phyloP scores from a whole-genome alignment of 2,888 invertebrate species.

The Conops quadrifasciatus region DNA sequence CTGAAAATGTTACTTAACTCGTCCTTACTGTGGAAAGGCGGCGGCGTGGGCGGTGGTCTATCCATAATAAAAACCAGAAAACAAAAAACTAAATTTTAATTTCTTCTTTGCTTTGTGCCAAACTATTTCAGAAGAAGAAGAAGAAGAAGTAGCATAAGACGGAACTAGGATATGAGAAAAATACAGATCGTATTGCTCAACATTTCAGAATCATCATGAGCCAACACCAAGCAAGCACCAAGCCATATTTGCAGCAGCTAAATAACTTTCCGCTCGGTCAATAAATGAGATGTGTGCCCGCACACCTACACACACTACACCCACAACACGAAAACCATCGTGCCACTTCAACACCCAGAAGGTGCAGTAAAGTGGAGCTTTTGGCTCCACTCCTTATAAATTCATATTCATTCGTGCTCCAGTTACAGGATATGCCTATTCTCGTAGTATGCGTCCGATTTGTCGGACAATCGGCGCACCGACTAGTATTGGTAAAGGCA shows the following conservation, averaged over 20 bases:
- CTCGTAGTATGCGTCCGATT: neutral
- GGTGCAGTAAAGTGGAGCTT: too few relatives aligned
- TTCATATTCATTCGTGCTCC: slow-evolving; percentile 27
- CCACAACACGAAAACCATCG: neutral
- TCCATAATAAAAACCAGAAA: neutral
- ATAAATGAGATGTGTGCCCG: too few relatives aligned
- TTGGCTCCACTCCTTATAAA: neutral
- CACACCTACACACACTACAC: too few relatives aligned
- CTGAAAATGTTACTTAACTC: too few relatives aligned
- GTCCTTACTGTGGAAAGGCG: neutral
- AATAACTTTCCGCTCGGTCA: neutral
- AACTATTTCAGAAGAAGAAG: neutral
- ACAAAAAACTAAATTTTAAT: neutral
- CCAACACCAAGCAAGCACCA: neutral
- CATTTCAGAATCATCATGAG: neutral
- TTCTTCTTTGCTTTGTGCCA: slow-evolving; percentile 5
- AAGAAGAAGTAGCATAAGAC: too few relatives aligned
- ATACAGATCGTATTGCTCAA: neutral
- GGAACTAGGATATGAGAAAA: too few relatives aligned
- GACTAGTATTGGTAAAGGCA: neutral
- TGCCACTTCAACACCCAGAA: neutral
- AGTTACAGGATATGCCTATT: slow-evolving; percentile 20
- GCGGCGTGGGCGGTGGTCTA: neutral
- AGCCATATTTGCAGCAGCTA: neutral
- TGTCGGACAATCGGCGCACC: neutral